Base-by-base conservation (phyloP, 2,888 invertebrate genomes). In the Orchesella flavescens region DNA sequence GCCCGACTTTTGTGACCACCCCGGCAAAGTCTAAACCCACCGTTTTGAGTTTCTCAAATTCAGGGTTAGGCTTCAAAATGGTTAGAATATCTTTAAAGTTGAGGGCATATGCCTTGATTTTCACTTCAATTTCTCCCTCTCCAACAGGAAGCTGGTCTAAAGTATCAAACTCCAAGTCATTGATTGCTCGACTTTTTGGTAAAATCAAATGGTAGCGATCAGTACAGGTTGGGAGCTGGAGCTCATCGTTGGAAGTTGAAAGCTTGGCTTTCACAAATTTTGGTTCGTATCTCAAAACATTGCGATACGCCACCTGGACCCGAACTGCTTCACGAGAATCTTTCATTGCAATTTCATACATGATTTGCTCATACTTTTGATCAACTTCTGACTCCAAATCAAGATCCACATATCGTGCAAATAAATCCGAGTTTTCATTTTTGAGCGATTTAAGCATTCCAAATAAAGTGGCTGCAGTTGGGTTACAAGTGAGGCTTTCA, bases 1-100 rank as follows among this genome's bases (percentile, higher is more conserved):
- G 24, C 12, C 81, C 81, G 13, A 82, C 61, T 61, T 44, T 68
- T 1, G 71, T 61, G 4, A 85, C 79, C 7, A 85, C 68, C 3
- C 84, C 84, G 19, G 73, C 24, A 21, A 73, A 79, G 19, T 83
- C 85, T 13, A 73, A 13, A n/a, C 79, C 83, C 1, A 83, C 74
- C 15, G 72, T 44, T 43, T 82, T 72, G 23, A 69, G 34, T 2
- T 53, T 57, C 5, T 77, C 75, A 34, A 74, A 79, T 21, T 57
- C 55, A n/a, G 66, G 17, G 15, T 34, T 75, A 0, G 84, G 84
- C 46, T 84, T 84, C 17, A 79, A 43, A 23, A 83, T 57, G 0
- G 61, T 61, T 9, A 83, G 61, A 15, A 83, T 44, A 53, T 76
- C 76, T 15, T 53, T 24, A 44, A 83, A 83, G 34, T 83, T 83